Base-by-base conservation (phyloP, 2,113 vertebrate species). In the Perca fluviatilis region DNA sequence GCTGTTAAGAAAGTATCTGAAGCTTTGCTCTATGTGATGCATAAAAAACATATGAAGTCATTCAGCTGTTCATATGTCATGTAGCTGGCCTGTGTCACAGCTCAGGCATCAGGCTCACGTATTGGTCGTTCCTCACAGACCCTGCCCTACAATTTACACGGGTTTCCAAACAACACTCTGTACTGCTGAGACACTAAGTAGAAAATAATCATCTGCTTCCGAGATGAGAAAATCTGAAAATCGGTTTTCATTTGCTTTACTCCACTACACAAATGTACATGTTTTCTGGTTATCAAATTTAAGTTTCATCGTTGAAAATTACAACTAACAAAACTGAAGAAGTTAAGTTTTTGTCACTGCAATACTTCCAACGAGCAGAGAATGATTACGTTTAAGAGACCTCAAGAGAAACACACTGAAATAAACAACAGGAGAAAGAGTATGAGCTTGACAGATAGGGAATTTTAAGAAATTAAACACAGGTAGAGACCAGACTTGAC, bases 41-140 rank as follows among this genome's bases (percentile, higher is more conserved):
- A 69, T 16, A 14, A 4, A 58, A 16, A 75, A 82, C 86, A 88
- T 60, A 49, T 72, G 69, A 79, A 85, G 73, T 33, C 81, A 56
- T 51, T 82, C 67, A 73, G 51, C n/a, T 12, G 8, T 11, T 50
- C 50, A 62, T 33, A 71, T 13, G 66, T 67, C 68, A 62, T 18
- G n/a, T 68, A 50, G 64, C 61, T 78, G 81, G 73, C 33, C 73
- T 51, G 67, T 56, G 64, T 87, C 65, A 80, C 27, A 21, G 77
- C 71, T 79, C 74, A 70, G 78, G 78, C 80, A 88, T 82, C 23
- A 6, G 23, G 9, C 51, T 54, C 23, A 57, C 25, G n/a, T 65
- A 66, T 74, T 82, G 43, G 43, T 57, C 69, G 56, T 61, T 76
- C 25, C 81, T 82, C 71, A 64, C 72, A 64, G 47, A 12, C 30